These are phyloP conservation scores for Hydriomena furcata DNA, from an alignment of 2,888 invertebrate species.

Conservation along the genomic window DNA sequence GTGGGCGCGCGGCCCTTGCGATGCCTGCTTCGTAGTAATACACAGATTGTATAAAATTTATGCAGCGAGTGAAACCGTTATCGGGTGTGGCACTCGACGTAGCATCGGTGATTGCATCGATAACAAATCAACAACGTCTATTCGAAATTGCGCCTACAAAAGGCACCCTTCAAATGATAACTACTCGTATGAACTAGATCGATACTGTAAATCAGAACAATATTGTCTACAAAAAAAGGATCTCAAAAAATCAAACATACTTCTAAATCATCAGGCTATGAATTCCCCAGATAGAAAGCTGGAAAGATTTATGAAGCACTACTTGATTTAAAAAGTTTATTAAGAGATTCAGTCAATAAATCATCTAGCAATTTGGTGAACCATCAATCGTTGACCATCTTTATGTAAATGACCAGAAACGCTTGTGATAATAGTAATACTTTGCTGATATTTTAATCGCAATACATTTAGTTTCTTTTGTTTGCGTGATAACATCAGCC, in stretches of 20 bases:
- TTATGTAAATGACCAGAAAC: constrained; percentile 37
- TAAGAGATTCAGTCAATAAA: constrained; percentile 55
- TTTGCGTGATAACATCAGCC: neutral
- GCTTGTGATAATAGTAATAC: constrained; percentile 41
- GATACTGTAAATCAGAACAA: constrained; percentile 9
- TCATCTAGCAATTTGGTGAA: constrained; percentile 46
- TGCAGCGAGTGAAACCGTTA: constrained; percentile 62
- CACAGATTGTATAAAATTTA: constrained; percentile 61
- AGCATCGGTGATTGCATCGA: constrained; percentile 57
- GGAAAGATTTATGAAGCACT: constrained; percentile 48
- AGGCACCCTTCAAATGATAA: constrained; percentile 4
- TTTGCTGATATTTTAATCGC: constrained; percentile 25
- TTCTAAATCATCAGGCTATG: constrained; percentile 20
- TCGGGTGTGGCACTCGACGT: constrained; percentile 58
- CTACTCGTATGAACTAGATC: constrained; percentile 7
- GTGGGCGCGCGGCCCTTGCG: constrained; percentile 52
- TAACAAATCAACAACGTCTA: constrained; percentile 50
- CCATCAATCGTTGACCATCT: constrained; percentile 42
- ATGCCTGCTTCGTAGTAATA: constrained; percentile 60
- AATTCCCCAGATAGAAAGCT: constrained; percentile 43
- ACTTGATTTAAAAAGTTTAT: constrained; percentile 45
- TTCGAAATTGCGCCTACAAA: constrained; percentile 2
- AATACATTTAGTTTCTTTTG: constrained; percentile 16
- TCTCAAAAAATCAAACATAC: constrained; percentile 2
- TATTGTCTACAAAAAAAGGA: too few relatives aligned